Evolutionary conservation across 2,888 invertebrate genomes (phyloP).

Genomic region (Dryomyza anilis): DNA sequence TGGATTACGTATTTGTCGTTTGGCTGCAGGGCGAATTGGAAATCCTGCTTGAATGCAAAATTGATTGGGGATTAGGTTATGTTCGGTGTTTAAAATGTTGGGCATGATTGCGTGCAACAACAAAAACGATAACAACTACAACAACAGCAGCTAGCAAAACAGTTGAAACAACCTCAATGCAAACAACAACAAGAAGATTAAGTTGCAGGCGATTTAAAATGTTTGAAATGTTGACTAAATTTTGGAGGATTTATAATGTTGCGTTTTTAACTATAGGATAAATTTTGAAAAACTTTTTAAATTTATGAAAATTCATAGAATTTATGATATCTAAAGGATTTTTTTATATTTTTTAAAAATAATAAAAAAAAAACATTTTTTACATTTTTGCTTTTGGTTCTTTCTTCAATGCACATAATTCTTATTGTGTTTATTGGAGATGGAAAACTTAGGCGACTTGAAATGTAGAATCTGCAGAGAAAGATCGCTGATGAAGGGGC

Average conservation of each 20-base stretch:
- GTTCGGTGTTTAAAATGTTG: conserved; percentile 20
- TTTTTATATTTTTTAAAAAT: no score
- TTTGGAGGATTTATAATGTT: neutral
- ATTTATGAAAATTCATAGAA: no score
- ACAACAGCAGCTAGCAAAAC: neutral
- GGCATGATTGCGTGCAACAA: conserved; percentile 11
- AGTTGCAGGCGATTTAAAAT: neutral
- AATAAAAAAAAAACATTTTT: no score
- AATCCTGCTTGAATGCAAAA: conserved; percentile 18
- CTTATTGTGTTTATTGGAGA: no score
- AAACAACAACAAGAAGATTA: neutral
- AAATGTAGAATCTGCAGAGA: no score
- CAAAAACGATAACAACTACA: neutral
- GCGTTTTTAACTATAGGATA: no score
- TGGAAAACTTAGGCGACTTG: no score
- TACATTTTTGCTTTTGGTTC: no score
- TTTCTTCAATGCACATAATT: no score
- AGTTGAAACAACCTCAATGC: neutral
- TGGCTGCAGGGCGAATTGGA: conserved; percentile 6
- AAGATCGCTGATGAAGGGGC: no score
- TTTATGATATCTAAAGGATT: no score
- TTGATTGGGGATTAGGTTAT: conserved; percentile 24
- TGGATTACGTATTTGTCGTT: no score
- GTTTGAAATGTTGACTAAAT: neutral
- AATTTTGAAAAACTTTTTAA: neutral